A percentile compares a stretch with the other conserved stretches of the same genome.
phyloP scores from a whole-genome alignment of 2,888 invertebrate species.

The Willowsia nigromaculata region DNA sequence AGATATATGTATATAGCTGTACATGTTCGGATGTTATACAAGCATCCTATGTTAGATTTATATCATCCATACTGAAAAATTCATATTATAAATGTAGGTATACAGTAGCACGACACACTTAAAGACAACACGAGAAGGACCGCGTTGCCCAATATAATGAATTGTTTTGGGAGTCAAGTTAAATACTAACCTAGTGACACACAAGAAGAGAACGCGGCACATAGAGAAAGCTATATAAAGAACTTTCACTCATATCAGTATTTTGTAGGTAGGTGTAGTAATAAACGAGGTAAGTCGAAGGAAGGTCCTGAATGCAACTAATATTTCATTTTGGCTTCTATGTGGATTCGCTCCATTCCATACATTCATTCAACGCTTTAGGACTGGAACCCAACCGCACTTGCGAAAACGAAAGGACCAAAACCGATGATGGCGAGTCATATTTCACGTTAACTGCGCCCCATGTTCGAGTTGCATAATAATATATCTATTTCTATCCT shows the following conservation, averaged over 20 bases:
- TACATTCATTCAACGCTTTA: background rate
- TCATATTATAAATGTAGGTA: background rate
- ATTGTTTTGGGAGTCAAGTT: constrained; percentile 9
- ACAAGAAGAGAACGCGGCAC: background rate
- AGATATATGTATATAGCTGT: background rate
- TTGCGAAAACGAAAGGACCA: background rate
- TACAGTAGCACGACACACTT: background rate
- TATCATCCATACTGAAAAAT: background rate
- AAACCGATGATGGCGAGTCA: constrained; percentile 25
- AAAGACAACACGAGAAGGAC: background rate
- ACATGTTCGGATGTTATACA: background rate
- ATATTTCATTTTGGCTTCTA: constrained; percentile 48
- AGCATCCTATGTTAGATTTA: background rate
- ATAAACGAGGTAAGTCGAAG: background rate
- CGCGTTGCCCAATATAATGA: background rate
- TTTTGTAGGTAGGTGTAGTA: background rate
- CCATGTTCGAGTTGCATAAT: constrained; percentile 22
- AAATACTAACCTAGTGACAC: constrained; percentile 53
- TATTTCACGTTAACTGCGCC: constrained; percentile 35
- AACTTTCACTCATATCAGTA: background rate
- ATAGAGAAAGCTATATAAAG: background rate
- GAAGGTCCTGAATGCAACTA: constrained; percentile 49
- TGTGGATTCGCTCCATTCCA: background rate
- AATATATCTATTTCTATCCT: constrained; percentile 8
- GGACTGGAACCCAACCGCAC: too few species aligned